A percentile compares a stretch with the other conserved stretches of the same genome.
These are phyloP conservation scores for Hypsibius dujardini DNA, from an alignment of 1,140 invertebrate genomes.

Conservation along the genomic window DNA sequence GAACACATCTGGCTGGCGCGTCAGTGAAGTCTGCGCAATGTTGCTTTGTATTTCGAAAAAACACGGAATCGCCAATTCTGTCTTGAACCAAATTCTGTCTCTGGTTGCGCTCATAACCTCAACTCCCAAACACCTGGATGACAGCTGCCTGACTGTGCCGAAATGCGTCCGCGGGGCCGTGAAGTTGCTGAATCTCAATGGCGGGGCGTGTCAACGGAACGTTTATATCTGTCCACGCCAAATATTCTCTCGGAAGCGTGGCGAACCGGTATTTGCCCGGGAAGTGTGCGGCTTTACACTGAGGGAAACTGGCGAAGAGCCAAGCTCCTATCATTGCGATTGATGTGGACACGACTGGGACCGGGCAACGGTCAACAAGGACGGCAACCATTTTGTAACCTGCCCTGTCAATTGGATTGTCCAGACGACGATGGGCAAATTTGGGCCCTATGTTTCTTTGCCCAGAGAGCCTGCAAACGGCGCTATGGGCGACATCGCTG, in stretches of 20 bases:
- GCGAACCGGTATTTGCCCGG: neutral
- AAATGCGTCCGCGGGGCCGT: neutral
- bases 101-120: neutral
- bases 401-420: neutral
- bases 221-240: neutral
- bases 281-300: constrained; percentile 4
- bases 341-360: neutral
- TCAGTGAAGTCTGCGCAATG: neutral
- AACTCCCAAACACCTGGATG: neutral
- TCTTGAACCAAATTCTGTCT: neutral
- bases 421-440: neutral
- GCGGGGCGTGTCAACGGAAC: neutral
- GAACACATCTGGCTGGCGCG: neutral
- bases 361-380: neutral
- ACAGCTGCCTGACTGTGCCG: neutral
- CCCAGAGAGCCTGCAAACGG: neutral
- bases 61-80: neutral
- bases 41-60: neutral
- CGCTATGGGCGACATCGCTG: neutral
- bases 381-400: constrained; percentile 5
- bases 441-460: neutral
- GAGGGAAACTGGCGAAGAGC: neutral
- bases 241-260: neutral
- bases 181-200: neutral
- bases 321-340: neutral